A percentile compares a stretch with the other conserved stretches of the same genome.
These are phyloP conservation scores for Drosophila pandora DNA, from an alignment of 1,140 invertebrate species.

Conservation along the genomic window DNA sequence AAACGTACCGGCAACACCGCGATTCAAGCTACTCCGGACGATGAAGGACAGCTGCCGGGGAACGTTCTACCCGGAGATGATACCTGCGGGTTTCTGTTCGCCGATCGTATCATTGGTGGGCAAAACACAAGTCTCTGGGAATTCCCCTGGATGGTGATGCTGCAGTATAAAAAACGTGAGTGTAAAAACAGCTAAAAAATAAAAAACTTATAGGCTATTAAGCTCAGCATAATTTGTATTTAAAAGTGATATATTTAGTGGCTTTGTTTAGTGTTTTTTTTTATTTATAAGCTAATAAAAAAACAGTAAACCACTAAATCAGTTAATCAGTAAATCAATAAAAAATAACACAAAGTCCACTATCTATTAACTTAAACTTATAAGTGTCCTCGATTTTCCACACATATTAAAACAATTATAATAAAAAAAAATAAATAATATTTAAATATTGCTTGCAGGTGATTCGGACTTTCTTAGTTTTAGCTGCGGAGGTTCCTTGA, in stretches of 20 bases:
- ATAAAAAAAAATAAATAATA: not conserved
- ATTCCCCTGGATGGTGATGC: constrained; percentile 88
- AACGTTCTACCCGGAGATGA: constrained; percentile 64
- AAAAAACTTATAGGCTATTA: too few species aligned
- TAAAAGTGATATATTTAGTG: too few species aligned
- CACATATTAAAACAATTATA: too few species aligned
- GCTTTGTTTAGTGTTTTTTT: too few species aligned
- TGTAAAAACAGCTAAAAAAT: not conserved
- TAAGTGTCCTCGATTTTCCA: too few species aligned
- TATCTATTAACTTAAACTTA: too few species aligned
- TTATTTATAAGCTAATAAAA: too few species aligned
- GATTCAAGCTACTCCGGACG: not conserved
- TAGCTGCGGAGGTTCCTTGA: constrained; percentile 85
- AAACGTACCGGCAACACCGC: constrained; percentile 1
- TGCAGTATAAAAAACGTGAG: constrained; percentile 81
- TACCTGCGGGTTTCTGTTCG: constrained; percentile 83
- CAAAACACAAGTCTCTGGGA: constrained; percentile 86
- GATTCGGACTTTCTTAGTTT: constrained; percentile 59
- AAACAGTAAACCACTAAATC: too few species aligned
- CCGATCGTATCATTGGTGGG: constrained; percentile 86
- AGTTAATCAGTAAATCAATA: too few species aligned
- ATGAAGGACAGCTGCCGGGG: constrained; percentile 19
- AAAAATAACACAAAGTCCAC: too few species aligned
- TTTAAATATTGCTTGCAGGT: constrained; percentile 16
- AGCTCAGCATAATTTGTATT: too few species aligned